Evolutionary conservation across 2,888 invertebrate species (phyloP).

Genomic region (Hypsopygia costalis): DNA sequence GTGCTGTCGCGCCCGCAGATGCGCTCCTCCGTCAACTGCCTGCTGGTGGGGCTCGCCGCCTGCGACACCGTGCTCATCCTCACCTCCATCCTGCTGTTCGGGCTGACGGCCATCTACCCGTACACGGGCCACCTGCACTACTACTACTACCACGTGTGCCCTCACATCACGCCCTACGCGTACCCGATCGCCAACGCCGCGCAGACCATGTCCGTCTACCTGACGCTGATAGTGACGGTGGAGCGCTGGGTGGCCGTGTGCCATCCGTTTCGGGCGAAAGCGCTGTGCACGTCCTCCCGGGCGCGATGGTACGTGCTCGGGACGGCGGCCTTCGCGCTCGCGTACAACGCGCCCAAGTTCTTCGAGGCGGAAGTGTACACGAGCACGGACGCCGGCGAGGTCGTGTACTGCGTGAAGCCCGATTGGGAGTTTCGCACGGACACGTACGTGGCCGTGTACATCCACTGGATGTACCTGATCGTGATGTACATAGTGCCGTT

Average conservation of each 20-base stretch:
- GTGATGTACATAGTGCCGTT: slow-evolving; percentile 97
- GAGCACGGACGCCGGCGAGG: slow-evolving; percentile 68
- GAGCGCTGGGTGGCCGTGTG: slow-evolving; percentile 97
- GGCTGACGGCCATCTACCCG: slow-evolving; percentile 91
- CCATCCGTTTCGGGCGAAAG: slow-evolving; percentile 92
- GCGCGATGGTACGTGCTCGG: slow-evolving; percentile 90
- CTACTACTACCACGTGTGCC: slow-evolving; percentile 89
- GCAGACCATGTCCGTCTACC: slow-evolving; percentile 96
- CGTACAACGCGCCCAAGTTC: slow-evolving; percentile 92
- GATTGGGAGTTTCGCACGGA: slow-evolving; percentile 85
- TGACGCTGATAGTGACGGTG: slow-evolving; percentile 93
- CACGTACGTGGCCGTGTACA: slow-evolving; percentile 91
- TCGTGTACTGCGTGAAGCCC: slow-evolving; percentile 86
- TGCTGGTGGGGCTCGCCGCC: slow-evolving; percentile 94
- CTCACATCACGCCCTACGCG: slow-evolving; percentile 88
- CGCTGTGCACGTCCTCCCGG: slow-evolving; percentile 94
- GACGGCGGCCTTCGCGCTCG: slow-evolving; percentile 88
- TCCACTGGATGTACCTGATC: slow-evolving; percentile 96
- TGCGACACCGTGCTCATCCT: slow-evolving; percentile 95
- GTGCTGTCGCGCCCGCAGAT: slow-evolving; percentile 96
- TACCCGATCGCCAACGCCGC: slow-evolving; percentile 93
- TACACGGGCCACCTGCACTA: slow-evolving; percentile 88
- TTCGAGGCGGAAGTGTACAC: slow-evolving; percentile 83
- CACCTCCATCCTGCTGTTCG: slow-evolving; percentile 92
- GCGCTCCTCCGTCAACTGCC: slow-evolving; percentile 97